Evolutionary conservation across 2,888 invertebrate species (phyloP), one percentile per base, ranked within the genome.

Genomic region (Ennomos quercinarius): DNA sequence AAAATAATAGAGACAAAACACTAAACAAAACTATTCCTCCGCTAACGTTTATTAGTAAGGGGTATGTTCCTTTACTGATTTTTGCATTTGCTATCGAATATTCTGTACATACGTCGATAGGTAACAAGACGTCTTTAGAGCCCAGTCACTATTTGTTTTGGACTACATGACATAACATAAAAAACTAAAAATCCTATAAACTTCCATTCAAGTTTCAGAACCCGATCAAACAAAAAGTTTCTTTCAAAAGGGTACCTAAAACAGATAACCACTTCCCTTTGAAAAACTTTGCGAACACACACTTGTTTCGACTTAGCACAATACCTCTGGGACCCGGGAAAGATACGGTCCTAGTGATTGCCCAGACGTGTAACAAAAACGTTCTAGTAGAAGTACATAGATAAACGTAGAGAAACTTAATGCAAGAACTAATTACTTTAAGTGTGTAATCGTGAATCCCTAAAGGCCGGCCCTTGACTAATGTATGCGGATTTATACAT

Each of bases 351-450:
- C 40, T 41, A 12, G 37, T 12, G 44, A 44, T 63, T 34, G 37
- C 51, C 35, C 42, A 27, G 52, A 48, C 54, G 54, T 56, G 45
- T 47, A 60, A 63, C 55, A 52, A 60, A 60, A 60, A 46, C 49
- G 38, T 9, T 57, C 17, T 38, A 57, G 12, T 13, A 47, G 50
- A 43, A 55, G 37, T 44, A 47, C 11, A 5, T 43, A 36, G 12
- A 39, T 44, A 37, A 36, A 43, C 50, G 45, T 62, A 55, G 36
- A 27, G 27, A 27, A 27, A 27, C 27, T 1, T 17, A 17, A 17
- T 17, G 43, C 52, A 53, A 48, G 59, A 63, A 65, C 65, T 67
- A 65, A 67, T 65, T 65, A 67, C 61, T 63, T 57, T 62, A 63
- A 60, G 63, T 65, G 61, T 64, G 63, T 59, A 63, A 64, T 67